Percentiles rank a stretch among this genome's conserved stretches.
phyloP scores from a whole-genome alignment of 2,888 invertebrate genomes.

The Eupithecia subfuscata region DNA sequence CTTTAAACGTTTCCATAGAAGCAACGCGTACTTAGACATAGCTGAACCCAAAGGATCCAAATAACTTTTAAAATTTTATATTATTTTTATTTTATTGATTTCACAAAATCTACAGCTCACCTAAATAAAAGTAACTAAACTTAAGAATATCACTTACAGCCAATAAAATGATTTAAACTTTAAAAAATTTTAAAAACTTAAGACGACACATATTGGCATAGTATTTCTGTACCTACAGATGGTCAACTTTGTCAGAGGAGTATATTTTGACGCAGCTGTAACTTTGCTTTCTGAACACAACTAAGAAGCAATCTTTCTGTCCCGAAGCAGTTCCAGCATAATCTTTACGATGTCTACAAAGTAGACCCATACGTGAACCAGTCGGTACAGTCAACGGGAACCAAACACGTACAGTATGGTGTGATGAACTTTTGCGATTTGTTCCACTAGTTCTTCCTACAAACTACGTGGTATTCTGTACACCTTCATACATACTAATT shows the following conservation, averaged over 20 bases:
- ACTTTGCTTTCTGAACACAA: background rate
- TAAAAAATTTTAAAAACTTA: no score
- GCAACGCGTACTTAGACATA: no score
- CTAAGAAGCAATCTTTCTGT: background rate
- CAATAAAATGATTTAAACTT: no score
- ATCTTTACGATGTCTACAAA: slow-evolving; percentile 22
- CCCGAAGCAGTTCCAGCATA: slow-evolving; percentile 6
- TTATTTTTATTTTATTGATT: no score
- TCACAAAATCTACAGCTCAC: no score
- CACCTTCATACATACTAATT: background rate
- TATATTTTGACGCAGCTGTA: background rate
- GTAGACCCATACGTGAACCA: slow-evolving; percentile 21
- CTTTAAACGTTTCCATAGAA: no score
- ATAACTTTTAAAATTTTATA: background rate
- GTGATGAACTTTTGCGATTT: slow-evolving; percentile 47
- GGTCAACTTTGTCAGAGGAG: background rate
- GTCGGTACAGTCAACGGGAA: slow-evolving; percentile 42
- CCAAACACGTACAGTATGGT: slow-evolving; percentile 34
- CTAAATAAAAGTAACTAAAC: no score
- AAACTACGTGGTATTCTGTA: slow-evolving; percentile 42
- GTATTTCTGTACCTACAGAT: background rate
- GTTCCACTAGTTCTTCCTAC: slow-evolving; percentile 36
- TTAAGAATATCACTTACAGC: no score
- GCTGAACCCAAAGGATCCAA: background rate
- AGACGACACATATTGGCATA: background rate